Evolutionary conservation across 2,888 invertebrate genomes (phyloP).

Genomic region (Orthosia gracilis): DNA sequence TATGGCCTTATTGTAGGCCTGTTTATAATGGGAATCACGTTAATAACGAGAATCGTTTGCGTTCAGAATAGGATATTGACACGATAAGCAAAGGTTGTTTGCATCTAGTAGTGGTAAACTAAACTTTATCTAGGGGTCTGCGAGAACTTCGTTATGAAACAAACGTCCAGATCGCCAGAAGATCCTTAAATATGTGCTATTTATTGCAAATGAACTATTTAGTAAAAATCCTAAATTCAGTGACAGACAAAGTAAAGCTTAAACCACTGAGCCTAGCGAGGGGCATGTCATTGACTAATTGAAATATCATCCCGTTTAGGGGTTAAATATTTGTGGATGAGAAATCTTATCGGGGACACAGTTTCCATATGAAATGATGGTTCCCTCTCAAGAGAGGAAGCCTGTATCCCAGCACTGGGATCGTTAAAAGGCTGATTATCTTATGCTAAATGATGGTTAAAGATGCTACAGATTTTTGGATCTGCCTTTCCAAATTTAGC

Average conservation of each 20-base stretch:
- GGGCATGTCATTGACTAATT: not conserved
- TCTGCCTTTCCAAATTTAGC: not conserved
- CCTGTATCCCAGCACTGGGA: too few relatives aligned
- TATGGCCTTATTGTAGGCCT: constrained; percentile 42
- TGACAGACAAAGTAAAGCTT: not conserved
- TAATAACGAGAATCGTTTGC: constrained; percentile 26
- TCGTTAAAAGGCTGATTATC: too few relatives aligned
- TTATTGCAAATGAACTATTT: not conserved
- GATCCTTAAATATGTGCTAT: not conserved
- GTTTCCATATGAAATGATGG: too few relatives aligned
- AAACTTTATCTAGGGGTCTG: too few relatives aligned
- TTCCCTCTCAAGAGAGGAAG: too few relatives aligned
- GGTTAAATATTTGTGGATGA: not conserved
- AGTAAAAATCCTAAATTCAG: not conserved
- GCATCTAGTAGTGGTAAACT: too few relatives aligned
- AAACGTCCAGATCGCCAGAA: not conserved
- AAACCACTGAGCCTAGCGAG: not conserved
- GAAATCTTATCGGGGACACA: not conserved
- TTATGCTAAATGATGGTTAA: not conserved
- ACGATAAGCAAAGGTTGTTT: constrained; percentile 13
- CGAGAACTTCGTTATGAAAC: too few relatives aligned
- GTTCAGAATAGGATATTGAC: constrained; percentile 33
- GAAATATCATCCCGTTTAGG: not conserved
- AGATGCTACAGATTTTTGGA: not conserved
- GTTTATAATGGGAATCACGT: constrained; percentile 47